Evolutionary conservation across 1,140 invertebrate genomes (phyloP), one percentile per base, ranked within the genome.

Genomic region (Anagrus nilaparvatae): DNA sequence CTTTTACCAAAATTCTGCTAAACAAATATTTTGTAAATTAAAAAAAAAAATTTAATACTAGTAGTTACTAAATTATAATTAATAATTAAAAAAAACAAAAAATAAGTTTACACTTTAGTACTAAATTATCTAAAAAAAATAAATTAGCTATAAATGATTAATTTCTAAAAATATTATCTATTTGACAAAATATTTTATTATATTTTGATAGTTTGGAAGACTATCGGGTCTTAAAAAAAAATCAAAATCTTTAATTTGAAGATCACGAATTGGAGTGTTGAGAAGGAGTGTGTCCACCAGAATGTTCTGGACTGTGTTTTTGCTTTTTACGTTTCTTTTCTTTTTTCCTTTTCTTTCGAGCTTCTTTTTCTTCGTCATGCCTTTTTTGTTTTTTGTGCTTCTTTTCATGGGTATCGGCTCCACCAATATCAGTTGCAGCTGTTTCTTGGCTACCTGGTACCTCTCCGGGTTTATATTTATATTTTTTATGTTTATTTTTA

Each of bases 311-410:
- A 59, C 87, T 92, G 57, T 93, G 88, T 55, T 89, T 89, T 55
- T 92, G 87, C 64, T 90, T 92, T 77, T 93, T 92, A 43, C 88
- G 77, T 55, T 94, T 93, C 63, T 95, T 91, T 55, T 95, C 89
- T 69, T 95, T 95, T 77, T 94, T 94, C 53, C 89, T 75, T 55
- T 93, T 94, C 65, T 90, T 92, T 23, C 88, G 74, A n/a, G 65
- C 65, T 57, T 95, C 88, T 53, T 95, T 93, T 50, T 94, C 90
- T 44, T 95, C 90, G 52, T 95, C 89, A 52, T 92, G 87, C 16
- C 87, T 71, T 58, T 93, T 94, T 56, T 93, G 87, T 58, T 94
- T 95, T 71, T 95, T 96, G 60, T 93, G 88, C 61, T 94, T 95
- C 74, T 93, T 94, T 59, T 95, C 88, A 54, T 92, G 87, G 20